Evolutionary conservation across 64 coral and sea anemone genomes (phyloP), one percentile per base, ranked within the genome.

Genomic region (Acropora tenuis): DNA sequence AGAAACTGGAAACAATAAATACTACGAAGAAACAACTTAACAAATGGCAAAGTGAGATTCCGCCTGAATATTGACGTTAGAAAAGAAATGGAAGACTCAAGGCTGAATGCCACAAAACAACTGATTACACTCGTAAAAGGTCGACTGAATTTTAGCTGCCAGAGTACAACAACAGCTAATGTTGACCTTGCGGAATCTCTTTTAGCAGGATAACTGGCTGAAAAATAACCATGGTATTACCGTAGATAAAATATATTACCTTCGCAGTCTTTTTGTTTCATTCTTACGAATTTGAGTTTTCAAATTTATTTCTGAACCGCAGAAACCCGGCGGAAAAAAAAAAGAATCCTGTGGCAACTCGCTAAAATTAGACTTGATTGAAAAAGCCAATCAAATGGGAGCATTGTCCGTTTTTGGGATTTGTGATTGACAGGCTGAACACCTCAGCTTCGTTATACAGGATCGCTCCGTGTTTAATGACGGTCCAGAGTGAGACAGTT

Each of bases 171-270:
- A 76, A 43, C 73, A 76, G 73, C 73, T 43, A 76, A 76, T 76
- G 73, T 71, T 71, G 12, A 71, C 15, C 68, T 11, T 71, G 20
- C 18, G 68, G 15, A 71, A 71, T 71, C 68, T 76, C 73, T 76
- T 76, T 76, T 76, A 76, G n/a, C n/a, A n/a, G n/a, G 73, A 76
- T 76, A 76, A 76, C 73, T 76, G 5, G 18, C 73, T 76, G 73
- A 76, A 41, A 43, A 76, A 76, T 76, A 76, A 76, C 18, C 68
- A 71, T 6, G 4, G 4, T 16, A 71, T n/a, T 71, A 71, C 68
- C 15, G 15, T 71, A 71, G 15, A 71, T 71, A 71, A 17, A 71
- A 71, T 71, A 71, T 71, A 71, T 71, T 71, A 71, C 68, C 68
- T 71, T 71, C 68, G 68, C 68, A 71, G 18, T 71, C 55, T 59